Evolutionary conservation across 2,888 invertebrate genomes (phyloP), one percentile per base, ranked within the genome.

Genomic region (Willowsia nigromaculata): DNA sequence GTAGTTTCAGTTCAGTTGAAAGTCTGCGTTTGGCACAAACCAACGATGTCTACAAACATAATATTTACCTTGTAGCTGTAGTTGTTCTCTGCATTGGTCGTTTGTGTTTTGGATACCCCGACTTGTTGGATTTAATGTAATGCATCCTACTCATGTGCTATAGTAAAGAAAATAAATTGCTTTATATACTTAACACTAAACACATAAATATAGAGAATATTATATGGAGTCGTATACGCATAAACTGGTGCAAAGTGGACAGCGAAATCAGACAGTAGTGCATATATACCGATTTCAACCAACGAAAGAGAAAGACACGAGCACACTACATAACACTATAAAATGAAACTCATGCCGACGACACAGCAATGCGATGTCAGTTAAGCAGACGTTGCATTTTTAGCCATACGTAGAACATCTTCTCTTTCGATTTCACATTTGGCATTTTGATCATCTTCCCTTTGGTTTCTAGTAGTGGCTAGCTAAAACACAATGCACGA

Each of bases 391-490:
- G 40, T 40, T 68, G 18, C 18, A 43, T 30, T 47, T 76, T 27
- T 76, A 76, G 37, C 76, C 27, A 76, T 47, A 53, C 27, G 47
- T 50, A 76, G 47, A 76, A 76, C 40, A 25, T 84, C 83, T 43
- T n/a, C 43, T 43, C 13, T 81, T 82, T 85, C 76, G 76, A 76
- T 85, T 83, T 84, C 84, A 84, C 84, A 84, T 84, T 84, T 85
- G 85, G 76, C 76, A 85, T 85, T 85, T 76, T 76, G 59, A 18
- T 40, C 85, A 76, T 85, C 74, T 76, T 76, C n/a, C 37, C n/a
- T 4, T 50, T 50, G n/a, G 7, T 22, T 30, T 62, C 6, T n/a
- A n/a, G 0, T 13, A 13, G 65, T 37, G 27, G n/a, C 13, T 30
- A 40, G 22, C 5, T 22, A 43, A 15, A n/a, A 40, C 25, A 18